Evolutionary conservation across 92 coral and sea anemone species (phyloP).

Genomic region (Siderastrea siderea): DNA sequence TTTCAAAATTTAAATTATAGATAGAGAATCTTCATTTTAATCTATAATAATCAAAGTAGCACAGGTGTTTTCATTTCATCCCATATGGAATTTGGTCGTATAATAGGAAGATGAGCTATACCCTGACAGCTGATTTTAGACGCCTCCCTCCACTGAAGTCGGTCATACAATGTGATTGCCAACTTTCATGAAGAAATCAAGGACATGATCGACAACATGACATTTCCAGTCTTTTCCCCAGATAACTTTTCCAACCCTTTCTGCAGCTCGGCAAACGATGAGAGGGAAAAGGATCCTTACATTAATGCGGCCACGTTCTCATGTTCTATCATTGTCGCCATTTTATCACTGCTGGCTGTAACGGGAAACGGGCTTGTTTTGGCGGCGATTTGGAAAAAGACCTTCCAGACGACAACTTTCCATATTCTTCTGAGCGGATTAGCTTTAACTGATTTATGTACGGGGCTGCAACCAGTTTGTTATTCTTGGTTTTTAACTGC

Average conservation of each 20-base stretch:
- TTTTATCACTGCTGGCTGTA: constrained; percentile 11
- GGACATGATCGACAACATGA: background rate
- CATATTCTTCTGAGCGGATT: constrained; percentile 5
- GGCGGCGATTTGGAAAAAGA: constrained; percentile 16
- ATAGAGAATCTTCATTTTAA: too few relatives aligned
- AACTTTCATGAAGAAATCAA: too few relatives aligned
- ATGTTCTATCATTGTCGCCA: background rate
- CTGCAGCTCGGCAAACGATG: background rate
- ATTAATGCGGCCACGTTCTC: background rate
- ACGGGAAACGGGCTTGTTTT: background rate
- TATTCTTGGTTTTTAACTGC: too few relatives aligned
- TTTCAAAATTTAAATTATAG: too few relatives aligned
- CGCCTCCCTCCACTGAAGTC: too few relatives aligned
- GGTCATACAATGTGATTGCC: too few relatives aligned
- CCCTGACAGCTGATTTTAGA: too few relatives aligned
- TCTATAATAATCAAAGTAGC: too few relatives aligned
- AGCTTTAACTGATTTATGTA: background rate
- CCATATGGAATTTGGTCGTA: too few relatives aligned
- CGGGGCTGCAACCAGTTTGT: background rate
- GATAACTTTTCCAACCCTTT: background rate
- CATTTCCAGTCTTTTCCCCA: background rate
- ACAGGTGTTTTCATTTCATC: too few relatives aligned
- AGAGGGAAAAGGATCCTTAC: background rate
- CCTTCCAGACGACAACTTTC: background rate
- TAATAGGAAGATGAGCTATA: too few relatives aligned